phyloP scores from a whole-genome alignment of 1,140 invertebrate species.

The Cephus cinctus region DNA sequence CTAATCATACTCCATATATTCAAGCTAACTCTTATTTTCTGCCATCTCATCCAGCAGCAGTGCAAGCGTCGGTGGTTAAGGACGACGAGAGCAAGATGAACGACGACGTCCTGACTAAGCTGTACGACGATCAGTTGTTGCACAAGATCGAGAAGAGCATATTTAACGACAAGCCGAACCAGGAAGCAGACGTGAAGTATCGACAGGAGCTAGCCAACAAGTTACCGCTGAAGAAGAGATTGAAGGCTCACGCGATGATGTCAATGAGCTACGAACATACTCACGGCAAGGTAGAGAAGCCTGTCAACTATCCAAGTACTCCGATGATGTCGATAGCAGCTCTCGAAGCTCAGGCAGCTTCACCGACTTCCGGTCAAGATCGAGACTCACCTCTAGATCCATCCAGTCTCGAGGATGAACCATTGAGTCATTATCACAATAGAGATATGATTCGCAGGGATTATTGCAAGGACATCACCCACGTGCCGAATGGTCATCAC shows the following conservation, averaged over 20 bases:
- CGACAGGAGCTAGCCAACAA: constrained; percentile 33
- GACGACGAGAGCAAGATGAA: constrained; percentile 31
- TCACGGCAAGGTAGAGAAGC: constrained; percentile 24
- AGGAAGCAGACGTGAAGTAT: constrained; percentile 23
- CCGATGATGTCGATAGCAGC: constrained; percentile 43
- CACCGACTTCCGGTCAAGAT: constrained; percentile 2
- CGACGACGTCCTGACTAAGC: constrained; percentile 30
- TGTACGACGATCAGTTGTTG: constrained; percentile 39
- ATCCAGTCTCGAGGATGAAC: too few relatives aligned
- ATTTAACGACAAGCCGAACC: constrained; percentile 26
- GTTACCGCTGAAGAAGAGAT: constrained; percentile 46
- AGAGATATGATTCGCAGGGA: constrained; percentile 22
- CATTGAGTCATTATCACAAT: too few relatives aligned
- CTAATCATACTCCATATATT: constrained; percentile 27
- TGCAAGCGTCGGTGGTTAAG: constrained; percentile 36
- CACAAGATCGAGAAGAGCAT: constrained; percentile 31
- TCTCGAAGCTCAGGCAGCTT: constrained; percentile 4
- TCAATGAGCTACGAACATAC: constrained; percentile 23
- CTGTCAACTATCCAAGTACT: constrained; percentile 32
- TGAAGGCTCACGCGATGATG: constrained; percentile 39
- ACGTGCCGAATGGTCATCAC: constrained; percentile 16
- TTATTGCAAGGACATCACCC: constrained; percentile 28
- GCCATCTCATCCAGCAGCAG: constrained; percentile 30
- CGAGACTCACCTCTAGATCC: background rate
- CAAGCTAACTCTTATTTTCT: constrained; percentile 41